Percentiles rank a stretch among this genome's conserved stretches.
Evolutionary conservation across 2,888 invertebrate species (phyloP).

Genomic region (Sphecodes monilicornis): DNA sequence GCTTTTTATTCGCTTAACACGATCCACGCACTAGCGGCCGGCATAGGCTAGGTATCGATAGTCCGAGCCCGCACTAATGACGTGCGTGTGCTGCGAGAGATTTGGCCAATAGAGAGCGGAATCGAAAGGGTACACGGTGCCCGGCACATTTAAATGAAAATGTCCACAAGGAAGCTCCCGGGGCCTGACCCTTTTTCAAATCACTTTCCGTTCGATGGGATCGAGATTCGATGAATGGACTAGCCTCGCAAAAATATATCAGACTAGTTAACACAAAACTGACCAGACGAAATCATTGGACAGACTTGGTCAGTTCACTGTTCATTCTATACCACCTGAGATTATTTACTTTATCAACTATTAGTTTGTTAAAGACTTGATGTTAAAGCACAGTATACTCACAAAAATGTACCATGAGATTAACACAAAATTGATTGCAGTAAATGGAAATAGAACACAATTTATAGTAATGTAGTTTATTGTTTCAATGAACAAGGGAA

Average conservation of each 20-base stretch:
- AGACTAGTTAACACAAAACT: background rate
- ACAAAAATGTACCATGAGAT: too few relatives aligned
- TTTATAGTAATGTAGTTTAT: too few relatives aligned
- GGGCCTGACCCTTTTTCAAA: constrained; percentile 29
- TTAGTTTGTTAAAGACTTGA: background rate
- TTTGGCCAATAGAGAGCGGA: constrained; percentile 81
- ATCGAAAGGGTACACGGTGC: constrained; percentile 73
- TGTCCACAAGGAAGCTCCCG: constrained; percentile 50
- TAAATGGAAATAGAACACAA: too few relatives aligned
- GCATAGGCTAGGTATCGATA: constrained; percentile 78
- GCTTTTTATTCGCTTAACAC: constrained; percentile 79
- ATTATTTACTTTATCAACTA: background rate
- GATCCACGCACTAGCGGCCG: constrained; percentile 78
- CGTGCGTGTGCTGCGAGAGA: constrained; percentile 82
- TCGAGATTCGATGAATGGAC: constrained; percentile 2
- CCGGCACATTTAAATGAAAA: constrained; percentile 67
- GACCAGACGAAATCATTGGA: background rate
- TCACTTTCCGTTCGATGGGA: constrained; percentile 22
- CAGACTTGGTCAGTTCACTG: background rate
- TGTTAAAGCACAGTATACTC: too few relatives aligned
- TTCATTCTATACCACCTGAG: background rate
- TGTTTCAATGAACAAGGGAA: too few relatives aligned
- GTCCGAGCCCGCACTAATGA: constrained; percentile 80
- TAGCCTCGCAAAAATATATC: background rate
- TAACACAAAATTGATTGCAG: too few relatives aligned